These are phyloP conservation scores for Lapara coniferarum DNA, from an alignment of 2,888 invertebrate species.

Conservation along the genomic window DNA sequence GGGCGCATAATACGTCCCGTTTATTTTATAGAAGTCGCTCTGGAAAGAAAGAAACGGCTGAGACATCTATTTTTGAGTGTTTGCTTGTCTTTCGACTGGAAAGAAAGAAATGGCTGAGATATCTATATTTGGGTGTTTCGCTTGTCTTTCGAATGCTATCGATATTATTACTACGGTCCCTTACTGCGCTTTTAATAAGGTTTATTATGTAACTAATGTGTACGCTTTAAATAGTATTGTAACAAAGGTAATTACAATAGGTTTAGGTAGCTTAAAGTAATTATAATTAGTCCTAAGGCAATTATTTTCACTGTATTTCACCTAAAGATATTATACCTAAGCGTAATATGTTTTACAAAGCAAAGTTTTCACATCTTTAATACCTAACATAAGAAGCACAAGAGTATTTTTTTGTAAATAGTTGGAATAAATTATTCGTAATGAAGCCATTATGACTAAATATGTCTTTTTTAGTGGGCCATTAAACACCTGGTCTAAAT, in stretches of 20 bases:
- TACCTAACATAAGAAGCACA: no score
- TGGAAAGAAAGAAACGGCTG: conserved; percentile 73
- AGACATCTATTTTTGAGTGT: conserved; percentile 30
- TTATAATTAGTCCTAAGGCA: no score
- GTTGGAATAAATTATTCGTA: conserved; percentile 10
- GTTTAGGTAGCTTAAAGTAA: no score
- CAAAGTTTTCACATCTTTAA: background rate
- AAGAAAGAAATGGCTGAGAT: conserved; percentile 66
- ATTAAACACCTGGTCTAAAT: background rate
- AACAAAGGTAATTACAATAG: no score
- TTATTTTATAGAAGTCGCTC: conserved; percentile 83
- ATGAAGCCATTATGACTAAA: conserved; percentile 12
- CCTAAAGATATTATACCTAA: no score
- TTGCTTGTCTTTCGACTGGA: conserved; percentile 59
- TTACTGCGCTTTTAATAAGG: no score
- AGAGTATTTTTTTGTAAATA: background rate
- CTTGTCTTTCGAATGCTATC: conserved; percentile 4
- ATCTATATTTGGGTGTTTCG: background rate
- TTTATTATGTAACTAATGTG: no score
- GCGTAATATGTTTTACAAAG: no score
- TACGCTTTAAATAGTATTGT: no score
- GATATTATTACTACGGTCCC: background rate
- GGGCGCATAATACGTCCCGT: conserved; percentile 75
- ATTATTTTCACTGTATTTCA: no score
- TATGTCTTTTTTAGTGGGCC: conserved; percentile 7